Evolutionary conservation across 2,888 invertebrate species (phyloP), one percentile per base, ranked within the genome.

Genomic region (Priapulus caudatus): DNA sequence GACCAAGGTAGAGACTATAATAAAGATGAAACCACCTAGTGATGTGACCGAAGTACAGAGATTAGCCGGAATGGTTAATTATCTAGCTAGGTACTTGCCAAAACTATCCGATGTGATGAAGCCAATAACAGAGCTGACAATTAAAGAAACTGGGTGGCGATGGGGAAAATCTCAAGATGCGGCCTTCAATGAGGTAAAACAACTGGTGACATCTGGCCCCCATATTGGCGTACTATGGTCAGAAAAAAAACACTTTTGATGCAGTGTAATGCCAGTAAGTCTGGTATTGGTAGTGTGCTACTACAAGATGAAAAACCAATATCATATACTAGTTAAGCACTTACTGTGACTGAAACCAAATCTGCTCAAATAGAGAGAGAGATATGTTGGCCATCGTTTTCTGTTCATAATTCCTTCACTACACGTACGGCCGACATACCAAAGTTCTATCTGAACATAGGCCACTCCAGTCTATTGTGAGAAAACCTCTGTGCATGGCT

Each of bases 311-410:
- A 58, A 2, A 48, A 51, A 19, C 58, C 59, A 1, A 45, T 58
- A 2, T 56, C 59, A 48, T 59, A 52, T 45, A 59, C 60, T 3
- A 58, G 56, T 16, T 24, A 58, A 3, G 48, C 56, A 4, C 47
- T 61, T 18, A 54, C 52, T 19, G 15, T 44, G 5, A 50, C 56
- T 5, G 57, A 60, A 49, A 43, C 50, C 21, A 57, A 57, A 16
- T 61, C 58, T 59, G 58, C 60, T 3, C 59, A 59, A 16, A 59
- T 57, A n/a, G 60, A 60, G 23, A 23, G 15, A 45, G 49, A 49
- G 43, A 22, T n/a, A n/a, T 20, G 23, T 49, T 49, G 23, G 49
- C 49, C 4, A 23, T 49, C 18, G 43, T 49, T 10, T 49, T 49
- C 45, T 45, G 33, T 15, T 15, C 43, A 20, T 4, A 45, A 45